Base-by-base conservation (phyloP, 2,113 vertebrate species). In the Carassius carassius region DNA sequence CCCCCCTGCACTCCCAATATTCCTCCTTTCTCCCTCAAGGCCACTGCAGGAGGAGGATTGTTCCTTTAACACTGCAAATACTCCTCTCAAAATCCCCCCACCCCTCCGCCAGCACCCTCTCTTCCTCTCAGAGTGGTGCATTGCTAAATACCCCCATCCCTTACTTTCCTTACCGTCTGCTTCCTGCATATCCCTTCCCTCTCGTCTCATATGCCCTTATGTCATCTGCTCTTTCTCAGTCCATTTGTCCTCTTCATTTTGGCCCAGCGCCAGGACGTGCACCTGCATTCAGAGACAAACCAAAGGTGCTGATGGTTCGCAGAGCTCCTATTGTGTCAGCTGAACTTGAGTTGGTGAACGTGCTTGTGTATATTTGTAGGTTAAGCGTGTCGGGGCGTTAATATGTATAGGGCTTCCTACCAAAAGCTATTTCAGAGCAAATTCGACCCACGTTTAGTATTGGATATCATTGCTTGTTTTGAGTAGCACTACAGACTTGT, bases 1-100 rank as follows among this genome's bases (percentile, higher is more conserved):
- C 47, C 51, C 23, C 49, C 75, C 41, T 84, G 14, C 67, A 37
- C 63, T 63, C 51, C 51, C 81, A 63, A 14, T 62, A 62, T 79
- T 83, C 58, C 51, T 62, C 35, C 56, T 35, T 32, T 32, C 51
- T 60, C 75, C 74, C 74, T 85, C n/a, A 65, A 78, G 73, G 69
- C 75, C 82, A 73, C 83, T 35, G 54, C 74, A 78, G 77, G 81
- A 85, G 78, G 85, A 84, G 84, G 86, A 89, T 86, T 85, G 85
- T 82, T 78, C 62, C 84, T 87, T 90, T 90, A 88, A 87, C 84
- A 88, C 81, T 23, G 87, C 85, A 84, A 85, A 81, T 83, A 60
- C 84, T 86, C 74, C 69, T 62, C 65, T 51, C 77, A 47, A 51
- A 69, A 80, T 51, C 58, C 77, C 78, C 83, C 77, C 81, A 79